Conservation (phyloP, 2,797 vertebrate species). For the Morelia viridis region DNA sequence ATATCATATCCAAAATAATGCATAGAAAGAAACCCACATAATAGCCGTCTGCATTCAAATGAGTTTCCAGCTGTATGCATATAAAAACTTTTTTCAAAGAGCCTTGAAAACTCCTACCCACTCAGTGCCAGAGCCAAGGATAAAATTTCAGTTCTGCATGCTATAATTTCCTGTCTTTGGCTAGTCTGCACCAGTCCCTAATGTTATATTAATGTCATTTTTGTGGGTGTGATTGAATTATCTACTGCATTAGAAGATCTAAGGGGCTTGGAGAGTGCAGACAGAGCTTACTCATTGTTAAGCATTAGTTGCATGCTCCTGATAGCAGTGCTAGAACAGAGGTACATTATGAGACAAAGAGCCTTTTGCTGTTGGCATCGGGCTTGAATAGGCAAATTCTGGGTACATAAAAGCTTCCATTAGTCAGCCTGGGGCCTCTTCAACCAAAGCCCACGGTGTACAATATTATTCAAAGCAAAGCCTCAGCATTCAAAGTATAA, state of each 20-base stretch:
- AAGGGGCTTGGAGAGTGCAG: constrained; percentile 41
- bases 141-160: constrained; percentile 62
- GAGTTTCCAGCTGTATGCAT: constrained; percentile 15
- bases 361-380: constrained; percentile 50
- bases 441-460: not conserved
- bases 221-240: constrained; percentile 57
- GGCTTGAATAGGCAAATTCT: constrained; percentile 13
- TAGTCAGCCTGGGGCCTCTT: not conserved
- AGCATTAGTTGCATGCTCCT: constrained; percentile 41
- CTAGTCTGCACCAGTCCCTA: constrained; percentile 51
- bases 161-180: constrained; percentile 59
- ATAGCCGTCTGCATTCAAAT: constrained; percentile 31
- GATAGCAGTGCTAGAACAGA: constrained; percentile 27
- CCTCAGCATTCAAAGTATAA: not conserved
- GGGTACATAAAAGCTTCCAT: not conserved
- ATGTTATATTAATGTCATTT: constrained; percentile 59
- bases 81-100: constrained; percentile 29
- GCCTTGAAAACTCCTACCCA: constrained; percentile 36
- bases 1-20: not conserved
- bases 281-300: constrained; percentile 22
- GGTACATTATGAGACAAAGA: constrained; percentile 39
- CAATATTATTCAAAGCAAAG: not conserved
- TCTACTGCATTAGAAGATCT: constrained; percentile 12
- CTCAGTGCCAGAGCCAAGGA: constrained; percentile 47
- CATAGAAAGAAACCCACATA: constrained; percentile 38